Base-by-base conservation (phyloP, 2,113 vertebrate genomes). In the Gobio gobio region DNA sequence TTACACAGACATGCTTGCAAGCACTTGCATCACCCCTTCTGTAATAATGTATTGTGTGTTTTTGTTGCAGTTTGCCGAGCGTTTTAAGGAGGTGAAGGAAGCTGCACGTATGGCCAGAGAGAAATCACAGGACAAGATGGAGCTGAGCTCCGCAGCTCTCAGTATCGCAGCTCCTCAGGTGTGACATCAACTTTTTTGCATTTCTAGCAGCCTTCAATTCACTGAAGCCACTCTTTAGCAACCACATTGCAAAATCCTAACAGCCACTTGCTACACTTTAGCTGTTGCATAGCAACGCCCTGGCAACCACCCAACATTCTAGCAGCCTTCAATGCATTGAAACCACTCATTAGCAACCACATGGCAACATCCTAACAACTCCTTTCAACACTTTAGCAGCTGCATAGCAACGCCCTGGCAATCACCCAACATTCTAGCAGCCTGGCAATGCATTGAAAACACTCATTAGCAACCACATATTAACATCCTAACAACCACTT, bases 91-190 rank as follows among this genome's bases (percentile, higher is more conserved):
- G 51, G 96, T 99, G 86, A 98, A 96, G 85, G 98, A 99, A 83
- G 97, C 97, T 0, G 96, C 97, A 0, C 96, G 97, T 40, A 83
- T 99, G 89, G 97, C 96, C 0, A 93, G 98, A 89, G 98, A 99
- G 91, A 99, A 98, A 84, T 98, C 96, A 73, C 98, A 99, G 92
- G 98, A 99, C 91, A 96, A 97, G 45, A 97, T 96, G 10, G 98
- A 99, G 85, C 91, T 99, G 82, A 95, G 95, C 89, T 97, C 96
- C 18, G 95, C 97, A 0, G 96, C 94, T 0, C 95, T 99, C 78
- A 96, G 78, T 51, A 95, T 99, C 49, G 89, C 95, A 0, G 93
- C 98, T 61, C 98, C 97, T 66, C 97, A 99, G 97, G 98, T 99
- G 90, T 91, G 83, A n/a, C 5, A 43, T 70, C 36, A 18, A 3